These are phyloP conservation scores for Pyrrhia umbra DNA, from an alignment of 2,888 invertebrate genomes.

Conservation along the genomic window DNA sequence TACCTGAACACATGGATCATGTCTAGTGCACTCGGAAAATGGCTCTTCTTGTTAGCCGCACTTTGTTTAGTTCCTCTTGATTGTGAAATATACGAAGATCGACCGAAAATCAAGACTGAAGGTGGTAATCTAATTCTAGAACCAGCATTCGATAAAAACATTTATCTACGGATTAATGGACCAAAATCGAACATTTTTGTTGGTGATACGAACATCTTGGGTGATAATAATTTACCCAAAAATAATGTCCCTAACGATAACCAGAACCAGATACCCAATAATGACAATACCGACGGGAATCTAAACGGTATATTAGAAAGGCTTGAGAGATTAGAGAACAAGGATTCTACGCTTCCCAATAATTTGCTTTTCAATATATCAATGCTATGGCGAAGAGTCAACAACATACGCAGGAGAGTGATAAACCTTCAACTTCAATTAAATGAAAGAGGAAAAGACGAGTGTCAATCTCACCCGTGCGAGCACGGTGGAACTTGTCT, in stretches of 20 bases:
- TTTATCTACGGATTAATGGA: slow-evolving; percentile 93
- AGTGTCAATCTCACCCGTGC: slow-evolving; percentile 94
- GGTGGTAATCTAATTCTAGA: slow-evolving; percentile 95
- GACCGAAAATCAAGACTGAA: slow-evolving; percentile 86
- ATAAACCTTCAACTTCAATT: slow-evolving; percentile 82
- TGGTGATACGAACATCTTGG: slow-evolving; percentile 92
- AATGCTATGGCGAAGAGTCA: slow-evolving; percentile 71
- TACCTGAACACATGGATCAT: slow-evolving; percentile 69
- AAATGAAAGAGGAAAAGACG: slow-evolving; percentile 87
- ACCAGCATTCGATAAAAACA: slow-evolving; percentile 94
- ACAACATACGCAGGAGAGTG: slow-evolving; percentile 80
- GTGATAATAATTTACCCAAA: slow-evolving; percentile 67
- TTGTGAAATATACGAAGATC: slow-evolving; percentile 91
- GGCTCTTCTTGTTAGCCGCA: slow-evolving; percentile 63
- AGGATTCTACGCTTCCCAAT: slow-evolving; percentile 55
- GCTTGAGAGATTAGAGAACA: slow-evolving; percentile 74
- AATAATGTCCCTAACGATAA: slow-evolving; percentile 73
- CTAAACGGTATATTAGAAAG: slow-evolving; percentile 71
- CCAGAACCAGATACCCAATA: slow-evolving; percentile 42
- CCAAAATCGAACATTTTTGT: slow-evolving; percentile 92
- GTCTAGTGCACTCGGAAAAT: slow-evolving; percentile 68
- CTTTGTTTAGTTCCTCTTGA: slow-evolving; percentile 69
- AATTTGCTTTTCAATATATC: slow-evolving; percentile 71
- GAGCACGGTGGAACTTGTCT: slow-evolving; percentile 95
- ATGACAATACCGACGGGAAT: slow-evolving; percentile 60